Conservation (phyloP, 2,113 vertebrate species). For the Anseranas semipalmata region DNA sequence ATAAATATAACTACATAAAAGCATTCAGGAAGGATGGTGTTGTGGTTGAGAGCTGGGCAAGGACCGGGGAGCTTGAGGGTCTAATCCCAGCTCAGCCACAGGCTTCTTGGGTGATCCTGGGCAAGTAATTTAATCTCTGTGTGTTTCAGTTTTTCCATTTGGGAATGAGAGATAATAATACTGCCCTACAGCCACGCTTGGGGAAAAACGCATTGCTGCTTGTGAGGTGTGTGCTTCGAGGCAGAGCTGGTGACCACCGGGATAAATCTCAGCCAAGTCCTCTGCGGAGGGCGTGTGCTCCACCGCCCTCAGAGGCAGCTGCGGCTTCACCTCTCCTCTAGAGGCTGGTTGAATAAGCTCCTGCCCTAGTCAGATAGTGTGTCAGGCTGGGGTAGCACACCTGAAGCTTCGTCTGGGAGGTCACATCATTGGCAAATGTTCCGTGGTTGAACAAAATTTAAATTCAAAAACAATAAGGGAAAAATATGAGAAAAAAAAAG, state of each 20-base stretch:
- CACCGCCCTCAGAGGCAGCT: not conserved
- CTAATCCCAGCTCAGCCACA: slow-evolving; percentile 63
- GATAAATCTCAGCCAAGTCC: not conserved
- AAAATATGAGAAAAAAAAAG: not conserved
- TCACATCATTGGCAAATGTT: not conserved
- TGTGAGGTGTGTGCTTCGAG: slow-evolving; percentile 43
- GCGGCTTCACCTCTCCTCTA: not conserved
- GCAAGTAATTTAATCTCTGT: slow-evolving; percentile 50
- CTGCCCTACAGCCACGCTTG: not conserved
- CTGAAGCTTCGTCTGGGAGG: not conserved
- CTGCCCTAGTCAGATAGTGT: not conserved
- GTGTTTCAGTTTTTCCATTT: slow-evolving; percentile 51
- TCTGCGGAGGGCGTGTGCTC: not conserved
- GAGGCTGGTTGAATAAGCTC: not conserved
- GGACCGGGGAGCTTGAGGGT: slow-evolving; percentile 21
- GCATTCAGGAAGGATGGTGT: slow-evolving; percentile 55
- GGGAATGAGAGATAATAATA: slow-evolving; percentile 20
- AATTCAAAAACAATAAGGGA: not conserved
- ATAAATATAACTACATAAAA: slow-evolving; percentile 71
- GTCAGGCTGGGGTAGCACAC: not conserved
- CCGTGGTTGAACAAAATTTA: not conserved
- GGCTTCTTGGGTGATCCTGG: slow-evolving; percentile 70
- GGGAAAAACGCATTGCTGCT: not conserved
- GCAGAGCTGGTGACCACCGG: not conserved
- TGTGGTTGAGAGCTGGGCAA: slow-evolving; percentile 66